These are phyloP conservation scores for Unio pictorum DNA, from an alignment of 2,888 invertebrate species.

Conservation along the genomic window DNA sequence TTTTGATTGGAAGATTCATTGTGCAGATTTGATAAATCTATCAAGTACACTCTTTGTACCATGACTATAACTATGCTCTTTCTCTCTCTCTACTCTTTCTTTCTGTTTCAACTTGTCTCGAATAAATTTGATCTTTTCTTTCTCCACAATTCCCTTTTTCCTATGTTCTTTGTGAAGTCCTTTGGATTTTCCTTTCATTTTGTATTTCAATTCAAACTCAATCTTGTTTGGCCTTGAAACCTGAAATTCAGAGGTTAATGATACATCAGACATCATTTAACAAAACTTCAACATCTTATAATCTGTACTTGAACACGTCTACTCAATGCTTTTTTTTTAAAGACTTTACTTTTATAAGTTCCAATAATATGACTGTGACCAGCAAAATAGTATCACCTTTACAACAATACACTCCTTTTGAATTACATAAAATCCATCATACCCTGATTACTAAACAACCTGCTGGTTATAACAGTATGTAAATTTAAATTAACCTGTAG, in stretches of 20 bases:
- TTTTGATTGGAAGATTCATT: too few species aligned
- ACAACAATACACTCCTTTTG: too few species aligned
- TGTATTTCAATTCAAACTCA: slow-evolving; percentile 83
- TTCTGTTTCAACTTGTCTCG: slow-evolving; percentile 35
- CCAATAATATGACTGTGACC: not conserved
- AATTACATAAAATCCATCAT: too few species aligned
- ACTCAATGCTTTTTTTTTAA: not conserved
- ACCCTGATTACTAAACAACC: too few species aligned
- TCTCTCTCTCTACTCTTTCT: slow-evolving; percentile 28
- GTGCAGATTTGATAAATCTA: slow-evolving; percentile 33
- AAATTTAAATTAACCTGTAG: too few species aligned
- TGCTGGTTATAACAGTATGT: too few species aligned
- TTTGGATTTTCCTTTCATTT: slow-evolving; percentile 77
- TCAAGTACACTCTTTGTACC: slow-evolving; percentile 41
- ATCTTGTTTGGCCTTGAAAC: slow-evolving; percentile 84
- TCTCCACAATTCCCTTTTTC: slow-evolving; percentile 61
- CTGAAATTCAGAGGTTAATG: slow-evolving; percentile 70
- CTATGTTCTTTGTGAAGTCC: slow-evolving; percentile 56
- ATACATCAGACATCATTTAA: not conserved
- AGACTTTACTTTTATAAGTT: not conserved
- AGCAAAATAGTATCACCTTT: not conserved
- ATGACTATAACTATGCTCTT: slow-evolving; percentile 17
- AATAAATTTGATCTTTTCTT: slow-evolving; percentile 33
- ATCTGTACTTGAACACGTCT: not conserved
- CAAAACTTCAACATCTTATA: not conserved